Base-by-base conservation (phyloP, 2,888 invertebrate species). In the Phyto melanocephala region DNA sequence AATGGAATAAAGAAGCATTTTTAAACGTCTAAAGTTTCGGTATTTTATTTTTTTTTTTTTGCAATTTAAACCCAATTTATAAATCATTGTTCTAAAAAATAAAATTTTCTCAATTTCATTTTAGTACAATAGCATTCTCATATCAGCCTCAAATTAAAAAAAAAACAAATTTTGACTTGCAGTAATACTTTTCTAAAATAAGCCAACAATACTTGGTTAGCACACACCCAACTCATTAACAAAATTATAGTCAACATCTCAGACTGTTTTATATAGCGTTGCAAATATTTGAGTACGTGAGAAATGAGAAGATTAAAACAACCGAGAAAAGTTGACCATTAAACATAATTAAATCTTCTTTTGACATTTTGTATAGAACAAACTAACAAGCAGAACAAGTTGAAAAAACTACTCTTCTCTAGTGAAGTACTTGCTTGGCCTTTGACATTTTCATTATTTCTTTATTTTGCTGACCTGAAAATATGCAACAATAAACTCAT, bases 401-500 rank as follows among this genome's bases (percentile, higher is more conserved):
- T 13, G 56, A 13, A 58, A 50, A 58, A 45, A 35, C 37, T 33
- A 40, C 40, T 47, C 56, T 79, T 60, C 35, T 60, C 58, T 58
- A 52, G 28, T 72, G 67, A 60, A 80, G 72, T 68, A 72, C 45
- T 74, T 74, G 79, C 45, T 74, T 74, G 79, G 67, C 72, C 72
- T 80, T 80, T 80, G 72, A 80, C 67, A 74, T 80, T 80, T 68
- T 80, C 17, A 20, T 58, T 45, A 15, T 15, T 54, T 70, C 62
- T 45, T 60, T 45, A 35, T 77, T 63, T 52, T 58, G 37, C 67
- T 80, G 79, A 80, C 79, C 79, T 80, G 79, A 80, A 80, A 80
- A 79, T 74, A 74, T 74, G 72, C 72, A 74, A 80, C 79, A 80
- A 79, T 74, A 67, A 80, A 80, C 50, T 80, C 67, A 80, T 74